Conservation (phyloP, 2,888 invertebrate genomes). For the Plebejus melissa region DNA sequence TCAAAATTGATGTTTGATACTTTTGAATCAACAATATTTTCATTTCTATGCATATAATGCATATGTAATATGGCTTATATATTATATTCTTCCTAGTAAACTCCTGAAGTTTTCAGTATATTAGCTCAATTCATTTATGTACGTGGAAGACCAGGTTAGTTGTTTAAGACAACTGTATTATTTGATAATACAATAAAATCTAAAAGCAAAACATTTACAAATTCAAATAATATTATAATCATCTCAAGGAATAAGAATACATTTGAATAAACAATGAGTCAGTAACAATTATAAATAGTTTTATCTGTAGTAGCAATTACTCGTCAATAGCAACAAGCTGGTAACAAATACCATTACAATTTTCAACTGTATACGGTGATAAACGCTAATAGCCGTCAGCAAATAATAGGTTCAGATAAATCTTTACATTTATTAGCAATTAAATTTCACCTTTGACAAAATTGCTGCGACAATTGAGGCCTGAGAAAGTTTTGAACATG, state of each 20-base stretch:
- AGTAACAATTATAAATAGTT: constrained; percentile 14
- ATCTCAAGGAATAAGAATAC: constrained; percentile 1
- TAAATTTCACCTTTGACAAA: constrained; percentile 37
- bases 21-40: not conserved
- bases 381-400: not conserved
- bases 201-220: not conserved
- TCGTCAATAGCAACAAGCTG: not conserved
- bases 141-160: too few species aligned
- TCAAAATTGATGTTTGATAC: not conserved
- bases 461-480: constrained; percentile 7
- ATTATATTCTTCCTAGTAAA: too few species aligned
- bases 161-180: not conserved
- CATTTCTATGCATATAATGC: not conserved
- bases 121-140: too few species aligned
- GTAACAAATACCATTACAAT: not conserved
- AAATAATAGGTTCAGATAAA: constrained; percentile 35
- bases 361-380: not conserved
- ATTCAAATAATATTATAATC: constrained; percentile 6
- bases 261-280: constrained; percentile 17
- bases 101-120: too few species aligned
- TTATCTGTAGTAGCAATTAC: constrained; percentile 8
- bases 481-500: constrained; percentile 16
- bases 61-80: too few species aligned
- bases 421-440: constrained; percentile 36
- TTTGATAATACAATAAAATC: not conserved